phyloP scores from a whole-genome alignment of 1,140 invertebrate species.

The Monochamus saltuarius region DNA sequence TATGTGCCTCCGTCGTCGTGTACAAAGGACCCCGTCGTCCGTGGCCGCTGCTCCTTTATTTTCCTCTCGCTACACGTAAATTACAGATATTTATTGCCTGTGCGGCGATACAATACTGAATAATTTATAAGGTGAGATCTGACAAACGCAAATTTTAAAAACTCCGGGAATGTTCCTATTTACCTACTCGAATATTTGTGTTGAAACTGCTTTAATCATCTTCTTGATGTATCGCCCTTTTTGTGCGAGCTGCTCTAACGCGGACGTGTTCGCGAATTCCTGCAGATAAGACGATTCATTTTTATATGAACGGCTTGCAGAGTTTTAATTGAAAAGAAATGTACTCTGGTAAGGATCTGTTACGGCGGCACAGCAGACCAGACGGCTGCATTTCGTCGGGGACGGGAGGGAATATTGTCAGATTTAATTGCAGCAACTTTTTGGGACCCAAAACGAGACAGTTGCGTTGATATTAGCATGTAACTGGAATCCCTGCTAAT shows the following conservation, averaged over 20 bases:
- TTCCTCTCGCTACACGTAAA: slow-evolving; percentile 43
- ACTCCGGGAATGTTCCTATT: slow-evolving; percentile 48
- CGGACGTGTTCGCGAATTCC: not conserved
- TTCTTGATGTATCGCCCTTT: slow-evolving; percentile 36
- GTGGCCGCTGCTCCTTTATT: slow-evolving; percentile 33
- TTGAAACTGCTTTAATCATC: slow-evolving; percentile 42
- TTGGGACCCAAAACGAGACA: no score
- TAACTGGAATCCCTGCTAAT: no score
- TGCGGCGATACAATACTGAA: slow-evolving; percentile 45
- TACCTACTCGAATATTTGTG: slow-evolving; percentile 43
- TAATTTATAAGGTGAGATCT: slow-evolving; percentile 52
- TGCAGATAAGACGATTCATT: not conserved
- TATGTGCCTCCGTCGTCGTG: slow-evolving; percentile 28
- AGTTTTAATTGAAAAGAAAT: no score
- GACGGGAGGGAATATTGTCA: no score
- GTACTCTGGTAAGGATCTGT: no score
- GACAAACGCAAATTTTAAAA: slow-evolving; percentile 52
- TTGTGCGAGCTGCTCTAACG: slow-evolving; percentile 19
- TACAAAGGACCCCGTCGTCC: slow-evolving; percentile 31
- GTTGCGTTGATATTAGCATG: no score
- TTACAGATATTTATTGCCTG: slow-evolving; percentile 47
- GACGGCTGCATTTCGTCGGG: no score
- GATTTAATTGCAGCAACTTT: no score
- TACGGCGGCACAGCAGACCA: no score
- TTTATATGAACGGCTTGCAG: not conserved